Conservation (phyloP, 2,113 vertebrate genomes). For the Cottus gobio region DNA sequence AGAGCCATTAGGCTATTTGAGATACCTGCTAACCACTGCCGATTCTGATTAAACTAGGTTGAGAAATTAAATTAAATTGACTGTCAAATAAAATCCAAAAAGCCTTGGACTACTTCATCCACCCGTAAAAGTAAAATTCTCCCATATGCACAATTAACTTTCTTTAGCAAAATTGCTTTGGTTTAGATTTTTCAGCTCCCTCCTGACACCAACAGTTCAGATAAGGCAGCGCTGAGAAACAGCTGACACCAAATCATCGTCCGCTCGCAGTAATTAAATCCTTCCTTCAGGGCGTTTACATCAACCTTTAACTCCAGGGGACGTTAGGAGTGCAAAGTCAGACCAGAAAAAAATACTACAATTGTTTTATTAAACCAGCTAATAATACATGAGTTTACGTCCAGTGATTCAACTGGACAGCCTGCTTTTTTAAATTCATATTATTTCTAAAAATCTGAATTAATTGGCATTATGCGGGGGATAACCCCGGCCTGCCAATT, state of each 20-base stretch:
- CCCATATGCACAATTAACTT: conserved; percentile 54
- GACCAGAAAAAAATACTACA: conserved; percentile 50
- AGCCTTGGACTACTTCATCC: conserved; percentile 23
- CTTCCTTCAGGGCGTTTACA: conserved; percentile 69
- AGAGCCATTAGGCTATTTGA: neutral
- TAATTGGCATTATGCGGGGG: conserved; percentile 79
- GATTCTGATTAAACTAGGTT: neutral
- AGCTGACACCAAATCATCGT: conserved; percentile 71
- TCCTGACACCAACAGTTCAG: conserved; percentile 41
- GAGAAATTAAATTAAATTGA: conserved; percentile 20
- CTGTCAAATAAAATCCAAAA: conserved; percentile 37
- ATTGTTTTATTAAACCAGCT: conserved; percentile 63
- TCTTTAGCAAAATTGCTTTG: conserved; percentile 50
- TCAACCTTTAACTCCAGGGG: conserved; percentile 71
- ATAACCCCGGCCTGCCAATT: conserved; percentile 82
- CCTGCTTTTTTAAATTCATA: conserved; percentile 4
- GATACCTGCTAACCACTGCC: neutral
- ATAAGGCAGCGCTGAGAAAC: conserved; percentile 64
- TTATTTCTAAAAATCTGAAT: conserved; percentile 63
- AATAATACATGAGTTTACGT: conserved; percentile 56
- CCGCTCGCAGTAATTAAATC: conserved; percentile 68
- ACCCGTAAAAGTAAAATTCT: conserved; percentile 44
- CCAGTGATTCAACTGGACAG: conserved; percentile 61
- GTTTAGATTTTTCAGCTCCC: conserved; percentile 53
- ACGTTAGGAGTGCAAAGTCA: conserved; percentile 48